Conservation (phyloP, 2,888 invertebrate species). For the Lithophane socia region DNA sequence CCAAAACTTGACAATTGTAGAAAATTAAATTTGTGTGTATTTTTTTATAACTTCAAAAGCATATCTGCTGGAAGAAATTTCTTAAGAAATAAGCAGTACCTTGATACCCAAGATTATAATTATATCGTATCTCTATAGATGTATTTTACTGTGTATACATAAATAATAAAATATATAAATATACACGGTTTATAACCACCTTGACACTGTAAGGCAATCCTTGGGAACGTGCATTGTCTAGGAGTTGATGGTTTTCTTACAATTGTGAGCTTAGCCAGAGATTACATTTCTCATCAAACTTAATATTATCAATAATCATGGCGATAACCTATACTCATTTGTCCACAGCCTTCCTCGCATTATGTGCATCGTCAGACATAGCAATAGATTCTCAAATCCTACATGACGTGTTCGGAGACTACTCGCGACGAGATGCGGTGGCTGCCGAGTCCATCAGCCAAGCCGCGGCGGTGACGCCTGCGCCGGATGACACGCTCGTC, state of each 20-base stretch:
- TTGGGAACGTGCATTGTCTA: too few relatives aligned
- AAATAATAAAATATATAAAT: too few relatives aligned
- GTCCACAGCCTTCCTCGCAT: constrained; percentile 68
- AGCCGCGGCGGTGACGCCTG: constrained; percentile 72
- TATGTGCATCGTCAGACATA: constrained; percentile 61
- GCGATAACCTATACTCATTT: not conserved
- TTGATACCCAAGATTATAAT: too few relatives aligned
- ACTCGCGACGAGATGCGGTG: constrained; percentile 22
- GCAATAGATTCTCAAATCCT: constrained; percentile 72
- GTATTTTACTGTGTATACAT: too few relatives aligned
- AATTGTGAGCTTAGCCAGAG: not conserved
- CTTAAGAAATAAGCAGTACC: too few relatives aligned
- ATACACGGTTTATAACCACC: too few relatives aligned
- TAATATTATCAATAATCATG: not conserved
- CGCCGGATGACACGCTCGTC: constrained; percentile 67
- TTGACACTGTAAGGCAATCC: not conserved
- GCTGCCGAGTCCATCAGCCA: constrained; percentile 63
- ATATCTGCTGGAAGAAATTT: not conserved
- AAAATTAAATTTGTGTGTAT: not conserved
- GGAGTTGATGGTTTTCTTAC: too few relatives aligned
- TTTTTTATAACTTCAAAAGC: not conserved
- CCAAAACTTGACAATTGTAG: not conserved
- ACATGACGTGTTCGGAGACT: constrained; percentile 74
- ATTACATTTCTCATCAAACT: not conserved
- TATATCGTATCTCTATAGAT: too few relatives aligned